phyloP scores from a whole-genome alignment of 2,797 vertebrate genomes.

The Anabas testudineus region DNA sequence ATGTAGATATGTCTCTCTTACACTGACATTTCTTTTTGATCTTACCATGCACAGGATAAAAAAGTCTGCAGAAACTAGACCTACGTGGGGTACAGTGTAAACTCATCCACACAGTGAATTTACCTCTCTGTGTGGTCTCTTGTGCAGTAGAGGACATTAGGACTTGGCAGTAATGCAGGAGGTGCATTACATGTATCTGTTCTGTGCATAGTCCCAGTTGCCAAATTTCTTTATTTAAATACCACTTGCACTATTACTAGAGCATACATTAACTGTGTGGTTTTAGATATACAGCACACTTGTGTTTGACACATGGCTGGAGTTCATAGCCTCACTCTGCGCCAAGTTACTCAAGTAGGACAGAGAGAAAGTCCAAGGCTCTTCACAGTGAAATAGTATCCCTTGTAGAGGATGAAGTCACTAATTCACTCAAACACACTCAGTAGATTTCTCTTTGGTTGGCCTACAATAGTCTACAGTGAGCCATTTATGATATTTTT shows the following conservation, averaged over 20 bases:
- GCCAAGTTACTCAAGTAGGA: conserved; percentile 65
- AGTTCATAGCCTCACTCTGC: conserved; percentile 47
- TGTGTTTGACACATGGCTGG: conserved; percentile 65
- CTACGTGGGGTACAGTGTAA: conserved; percentile 37
- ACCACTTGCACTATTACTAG: conserved; percentile 49
- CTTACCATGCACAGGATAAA: conserved; percentile 46
- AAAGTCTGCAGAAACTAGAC: conserved; percentile 38
- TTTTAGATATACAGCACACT: conserved; percentile 51
- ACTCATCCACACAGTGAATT: conserved; percentile 33
- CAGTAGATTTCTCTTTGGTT: conserved; percentile 12
- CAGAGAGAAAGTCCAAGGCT: conserved; percentile 59
- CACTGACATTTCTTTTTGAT: conserved; percentile 14
- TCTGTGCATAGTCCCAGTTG: conserved; percentile 45
- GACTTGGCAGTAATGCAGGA: conserved; percentile 48
- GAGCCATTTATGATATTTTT: conserved; percentile 30
- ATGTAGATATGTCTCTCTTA: conserved; percentile 5
- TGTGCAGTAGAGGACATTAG: conserved; percentile 50
- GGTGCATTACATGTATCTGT: conserved; percentile 51
- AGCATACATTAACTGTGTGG: conserved; percentile 52
- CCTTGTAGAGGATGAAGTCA: conserved; percentile 68
- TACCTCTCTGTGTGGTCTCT: conserved; percentile 71
- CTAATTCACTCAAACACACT: conserved; percentile 49
- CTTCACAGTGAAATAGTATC: conserved; percentile 57
- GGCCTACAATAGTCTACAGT: conserved; percentile 3
- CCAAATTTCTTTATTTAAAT: conserved; percentile 44